Conservation (phyloP, 2,888 invertebrate genomes). For the Didymodactylos carnosus region DNA sequence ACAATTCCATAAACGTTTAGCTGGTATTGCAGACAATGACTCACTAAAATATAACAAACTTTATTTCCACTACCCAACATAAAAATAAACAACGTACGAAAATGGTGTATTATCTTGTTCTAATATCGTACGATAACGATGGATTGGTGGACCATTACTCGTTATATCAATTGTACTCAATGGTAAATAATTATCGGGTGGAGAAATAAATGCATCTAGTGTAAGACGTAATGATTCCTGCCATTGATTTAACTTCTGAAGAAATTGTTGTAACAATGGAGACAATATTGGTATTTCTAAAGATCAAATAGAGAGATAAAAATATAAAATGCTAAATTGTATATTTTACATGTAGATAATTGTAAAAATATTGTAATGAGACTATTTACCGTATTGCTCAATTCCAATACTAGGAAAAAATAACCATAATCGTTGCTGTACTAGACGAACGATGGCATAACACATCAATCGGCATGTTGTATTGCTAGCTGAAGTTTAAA, state of each 20-base stretch:
- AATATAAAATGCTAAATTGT: neutral
- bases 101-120: slow-evolving; percentile 90
- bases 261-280: slow-evolving; percentile 68
- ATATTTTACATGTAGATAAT: neutral
- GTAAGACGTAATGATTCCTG: slow-evolving; percentile 53
- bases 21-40: slow-evolving; percentile 41
- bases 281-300: slow-evolving; percentile 76
- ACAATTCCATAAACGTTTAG: slow-evolving; percentile 68
- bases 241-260: slow-evolving; percentile 71
- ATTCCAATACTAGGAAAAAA: slow-evolving; percentile 71
- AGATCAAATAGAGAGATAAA: slow-evolving; percentile 15
- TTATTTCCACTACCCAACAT: neutral
- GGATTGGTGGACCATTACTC: slow-evolving; percentile 49
- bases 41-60: slow-evolving; percentile 16
- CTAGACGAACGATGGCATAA: slow-evolving; percentile 61
- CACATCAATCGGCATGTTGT: slow-evolving; percentile 86
- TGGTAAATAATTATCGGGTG: slow-evolving; percentile 61
- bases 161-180: slow-evolving; percentile 41
- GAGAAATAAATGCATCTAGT: slow-evolving; percentile 47
- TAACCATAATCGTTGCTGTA: slow-evolving; percentile 60
- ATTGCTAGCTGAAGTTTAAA: no score
- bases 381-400: slow-evolving; percentile 54
- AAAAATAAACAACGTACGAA: slow-evolving; percentile 37
- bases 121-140: slow-evolving; percentile 71
- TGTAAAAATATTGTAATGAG: neutral